Evolutionary conservation across 2,113 vertebrate genomes (phyloP).

Genomic region (Sisor rabdophorus): DNA sequence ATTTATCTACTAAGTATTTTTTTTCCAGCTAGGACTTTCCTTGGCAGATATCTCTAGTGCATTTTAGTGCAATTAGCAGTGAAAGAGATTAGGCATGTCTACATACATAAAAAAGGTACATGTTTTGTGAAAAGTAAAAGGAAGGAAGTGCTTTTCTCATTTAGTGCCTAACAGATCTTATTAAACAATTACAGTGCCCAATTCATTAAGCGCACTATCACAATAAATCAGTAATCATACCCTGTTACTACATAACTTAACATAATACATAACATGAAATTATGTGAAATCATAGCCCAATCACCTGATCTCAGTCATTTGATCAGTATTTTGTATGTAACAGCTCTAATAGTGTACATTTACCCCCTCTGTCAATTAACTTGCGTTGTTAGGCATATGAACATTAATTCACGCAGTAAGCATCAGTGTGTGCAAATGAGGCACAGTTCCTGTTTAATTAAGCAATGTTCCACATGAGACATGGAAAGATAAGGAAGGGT

Average conservation of each 20-base stretch:
- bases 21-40: neutral
- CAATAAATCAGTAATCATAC: neutral
- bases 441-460: constrained; percentile 49
- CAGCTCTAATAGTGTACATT: constrained; percentile 13
- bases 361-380: constrained; percentile 25
- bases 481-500: neutral
- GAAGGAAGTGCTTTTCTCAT: neutral
- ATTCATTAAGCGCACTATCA: neutral
- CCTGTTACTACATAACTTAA: too few species aligned
- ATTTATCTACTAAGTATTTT: neutral
- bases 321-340: constrained; percentile 16
- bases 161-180: neutral
- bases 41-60: neutral
- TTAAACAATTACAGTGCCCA: neutral
- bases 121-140: neutral
- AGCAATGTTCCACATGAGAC: constrained; percentile 38
- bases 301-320: neutral
- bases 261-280: too few species aligned
- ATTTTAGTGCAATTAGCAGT: neutral
- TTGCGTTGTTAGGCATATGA: constrained; percentile 38
- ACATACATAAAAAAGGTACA: neutral
- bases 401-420: constrained; percentile 46
- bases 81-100: neutral
- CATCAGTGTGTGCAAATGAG: constrained; percentile 44
- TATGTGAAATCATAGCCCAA: neutral